Percentiles rank a stretch among this genome's conserved stretches.
Evolutionary conservation across 2,888 invertebrate genomes (phyloP).

Genomic region (Zelleria hepariella): DNA sequence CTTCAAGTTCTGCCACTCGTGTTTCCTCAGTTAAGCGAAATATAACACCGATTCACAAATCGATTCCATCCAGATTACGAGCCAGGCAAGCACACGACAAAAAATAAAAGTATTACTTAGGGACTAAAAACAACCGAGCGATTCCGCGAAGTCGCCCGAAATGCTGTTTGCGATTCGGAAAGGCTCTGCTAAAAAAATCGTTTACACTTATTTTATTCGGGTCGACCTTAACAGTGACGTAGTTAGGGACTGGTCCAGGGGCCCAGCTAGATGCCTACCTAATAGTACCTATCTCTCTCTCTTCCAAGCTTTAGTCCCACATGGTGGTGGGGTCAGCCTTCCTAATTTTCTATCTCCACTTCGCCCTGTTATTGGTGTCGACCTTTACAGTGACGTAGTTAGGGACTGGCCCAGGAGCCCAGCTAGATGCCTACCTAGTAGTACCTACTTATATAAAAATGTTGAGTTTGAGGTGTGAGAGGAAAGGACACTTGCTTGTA

Average conservation of each 20-base stretch:
- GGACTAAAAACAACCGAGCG: not conserved
- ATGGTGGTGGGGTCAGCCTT: too few relatives aligned
- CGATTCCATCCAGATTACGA: not conserved
- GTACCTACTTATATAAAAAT: too few relatives aligned
- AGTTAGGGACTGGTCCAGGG: not conserved
- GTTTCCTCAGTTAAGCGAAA: too few relatives aligned
- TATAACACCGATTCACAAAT: too few relatives aligned
- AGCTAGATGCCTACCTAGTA: not conserved
- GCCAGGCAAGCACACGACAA: not conserved
- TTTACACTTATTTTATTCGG: not conserved
- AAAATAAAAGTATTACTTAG: not conserved
- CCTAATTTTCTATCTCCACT: too few relatives aligned
- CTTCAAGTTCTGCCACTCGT: too few relatives aligned
- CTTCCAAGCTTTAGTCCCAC: too few relatives aligned
- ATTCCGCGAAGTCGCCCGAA: not conserved
- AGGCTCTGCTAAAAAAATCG: not conserved
- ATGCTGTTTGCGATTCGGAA: not conserved
- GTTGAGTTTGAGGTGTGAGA: too few relatives aligned
- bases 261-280: not conserved
- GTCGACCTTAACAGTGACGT: not conserved
- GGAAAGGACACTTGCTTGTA: too few relatives aligned
- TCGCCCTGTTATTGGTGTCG: too few relatives aligned
- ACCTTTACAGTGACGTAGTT: not conserved
- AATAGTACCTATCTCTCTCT: too few relatives aligned
- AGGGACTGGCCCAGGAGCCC: not conserved